Evolutionary conservation across 2,888 invertebrate genomes (phyloP).

Genomic region (Ochropacha duplaris): DNA sequence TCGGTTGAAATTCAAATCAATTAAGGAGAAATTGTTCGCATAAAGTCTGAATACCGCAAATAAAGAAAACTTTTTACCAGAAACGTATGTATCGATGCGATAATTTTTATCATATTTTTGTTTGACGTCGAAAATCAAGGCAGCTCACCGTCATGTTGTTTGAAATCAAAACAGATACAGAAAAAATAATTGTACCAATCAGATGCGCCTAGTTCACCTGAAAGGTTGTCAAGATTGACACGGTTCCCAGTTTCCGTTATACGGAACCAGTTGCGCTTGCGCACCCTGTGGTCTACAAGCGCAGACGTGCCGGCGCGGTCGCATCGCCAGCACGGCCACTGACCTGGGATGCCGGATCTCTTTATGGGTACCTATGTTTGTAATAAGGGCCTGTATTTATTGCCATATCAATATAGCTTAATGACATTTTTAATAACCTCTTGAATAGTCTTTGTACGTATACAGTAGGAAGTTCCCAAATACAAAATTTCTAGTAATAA

Average conservation of each 20-base stretch:
- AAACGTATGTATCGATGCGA: neutral
- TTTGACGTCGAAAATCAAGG: neutral
- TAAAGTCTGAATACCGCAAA: too few relatives aligned
- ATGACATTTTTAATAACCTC: neutral
- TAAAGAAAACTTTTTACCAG: neutral
- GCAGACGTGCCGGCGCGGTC: conserved; percentile 47
- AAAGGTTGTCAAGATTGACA: conserved; percentile 37
- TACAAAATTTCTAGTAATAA: neutral
- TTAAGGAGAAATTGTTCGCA: too few relatives aligned
- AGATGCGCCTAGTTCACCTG: neutral
- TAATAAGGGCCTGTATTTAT: neutral
- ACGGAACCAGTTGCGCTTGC: conserved; percentile 49
- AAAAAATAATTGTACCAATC: neutral
- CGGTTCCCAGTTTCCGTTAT: conserved; percentile 47
- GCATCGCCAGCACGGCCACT: conserved; percentile 36
- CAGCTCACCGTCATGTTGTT: neutral
- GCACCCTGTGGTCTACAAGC: conserved; percentile 28
- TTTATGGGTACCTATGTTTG: conserved; percentile 9
- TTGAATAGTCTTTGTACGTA: neutral
- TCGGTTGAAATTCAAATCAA: too few relatives aligned
- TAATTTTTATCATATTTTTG: neutral
- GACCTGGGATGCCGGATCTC: conserved; percentile 47
- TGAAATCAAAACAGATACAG: neutral
- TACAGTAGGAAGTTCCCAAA: neutral
- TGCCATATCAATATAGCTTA: neutral